Base-by-base conservation (phyloP, 1,140 invertebrate genomes). In the Lamellibrachia luymesi region DNA sequence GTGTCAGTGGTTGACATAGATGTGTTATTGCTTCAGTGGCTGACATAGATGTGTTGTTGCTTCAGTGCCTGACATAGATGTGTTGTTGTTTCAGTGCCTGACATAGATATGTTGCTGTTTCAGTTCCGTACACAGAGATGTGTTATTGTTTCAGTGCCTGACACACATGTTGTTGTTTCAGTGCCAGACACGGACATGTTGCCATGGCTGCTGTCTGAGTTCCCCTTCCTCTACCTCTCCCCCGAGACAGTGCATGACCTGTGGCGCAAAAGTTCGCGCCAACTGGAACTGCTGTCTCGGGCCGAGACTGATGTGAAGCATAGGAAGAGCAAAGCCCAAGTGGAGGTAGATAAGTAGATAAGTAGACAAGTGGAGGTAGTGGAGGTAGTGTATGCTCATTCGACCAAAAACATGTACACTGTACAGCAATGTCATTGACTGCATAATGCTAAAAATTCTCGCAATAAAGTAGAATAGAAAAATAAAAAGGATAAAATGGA, bases 241-340 rank as follows among this genome's bases (percentile, higher is more conserved):
- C 94, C 95, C 4, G 95, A 96, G 93, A 96, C 96, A 2, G 95
- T 96, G 95, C 96, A 96, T 94, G 95, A 96, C 90, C 93, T 96
- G 51, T 96, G 96, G 96, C 93, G 95, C 17, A 94, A 95, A 92
- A 95, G 95, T 80, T 92, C 95, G 13, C 93, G 93, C n/a, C 96
- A 96, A 94, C 95, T 96, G 50, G 96, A 96, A 92, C 94, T 95
- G 80, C 93, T 96, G n/a, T 95, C 95, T 1, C 92, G 95, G 25
- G 94, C 95, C 6, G 94, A 96, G 92, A 94, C 95, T 90, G 96
- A 96, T 38, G 95, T 95, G 50, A 94, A 95, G 91, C 93, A 95
- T 17, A 96, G 95, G 92, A 96, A 96, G 93, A 95, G 94, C 80
- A 94, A 94, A 90, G 95, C 95, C n/a, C 95, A 95, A 91, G 92